Evolutionary conservation across 1,140 invertebrate genomes (phyloP).

Genomic region (Stenopsyche tienmushanensis): DNA sequence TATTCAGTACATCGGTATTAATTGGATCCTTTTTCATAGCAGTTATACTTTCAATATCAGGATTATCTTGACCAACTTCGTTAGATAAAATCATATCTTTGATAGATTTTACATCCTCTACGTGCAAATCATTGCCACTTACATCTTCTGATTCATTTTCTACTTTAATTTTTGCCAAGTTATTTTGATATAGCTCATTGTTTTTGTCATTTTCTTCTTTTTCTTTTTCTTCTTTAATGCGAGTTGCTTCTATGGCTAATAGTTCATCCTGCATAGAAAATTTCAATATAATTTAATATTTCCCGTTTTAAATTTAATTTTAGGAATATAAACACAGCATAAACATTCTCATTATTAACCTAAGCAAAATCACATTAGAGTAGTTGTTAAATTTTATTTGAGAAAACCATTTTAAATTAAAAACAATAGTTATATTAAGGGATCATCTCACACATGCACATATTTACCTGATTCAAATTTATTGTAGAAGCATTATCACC

Average conservation of each 20-base stretch:
- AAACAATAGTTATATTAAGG: neutral
- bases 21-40: neutral
- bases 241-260: conserved; percentile 64
- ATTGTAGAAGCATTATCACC: conserved; percentile 24
- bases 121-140: conserved; percentile 7
- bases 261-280: conserved; percentile 59
- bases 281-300: conserved; percentile 38
- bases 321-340: neutral
- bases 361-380: neutral
- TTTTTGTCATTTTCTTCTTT: conserved; percentile 48
- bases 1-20: neutral
- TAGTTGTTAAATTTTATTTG: neutral
- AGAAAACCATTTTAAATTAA: neutral
- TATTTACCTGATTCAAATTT: conserved; percentile 32
- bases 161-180: conserved; percentile 13
- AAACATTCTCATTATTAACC: neutral
- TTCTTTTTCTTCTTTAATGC: conserved; percentile 47
- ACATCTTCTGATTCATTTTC: conserved; percentile 13
- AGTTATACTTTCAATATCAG: neutral
- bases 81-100: conserved; percentile 30
- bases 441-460: neutral
- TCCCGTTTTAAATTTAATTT: neutral
- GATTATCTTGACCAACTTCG: neutral
- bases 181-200: conserved; percentile 39
- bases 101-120: conserved; percentile 32